Evolutionary conservation across 2,888 invertebrate genomes (phyloP), one percentile per base, ranked within the genome.

Genomic region (Brachyopa scutellaris): DNA sequence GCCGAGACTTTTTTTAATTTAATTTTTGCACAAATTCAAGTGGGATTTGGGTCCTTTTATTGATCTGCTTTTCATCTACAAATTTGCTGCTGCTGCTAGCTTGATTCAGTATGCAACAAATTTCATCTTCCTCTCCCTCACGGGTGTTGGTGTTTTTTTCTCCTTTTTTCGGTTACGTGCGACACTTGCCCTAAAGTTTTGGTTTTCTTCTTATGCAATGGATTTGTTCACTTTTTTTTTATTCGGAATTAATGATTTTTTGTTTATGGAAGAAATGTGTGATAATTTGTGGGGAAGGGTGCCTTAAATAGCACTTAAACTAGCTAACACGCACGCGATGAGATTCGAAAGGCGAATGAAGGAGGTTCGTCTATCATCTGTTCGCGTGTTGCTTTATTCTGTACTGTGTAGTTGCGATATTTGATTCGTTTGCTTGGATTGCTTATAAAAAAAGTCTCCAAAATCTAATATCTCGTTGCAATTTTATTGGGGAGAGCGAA

Each of bases 341-440:
- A 73, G 73, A 73, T 73, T 73, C 73, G 45, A 36, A 19, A 26
- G 53, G 21, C 40, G 49, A 66, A 57, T 74, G 64, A 11, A 9
- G 11, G 53, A 45, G 13, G 5, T 36, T 51, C n/a, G n/a, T n/a
- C n/a, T n/a, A n/a, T n/a, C n/a, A n/a, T n/a, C n/a, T n/a, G n/a
- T n/a, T n/a, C n/a, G n/a, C n/a, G n/a, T 9, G 49, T 49, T 36
- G 15, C 15, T 13, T n/a, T 26, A 6, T 6, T 38, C 45, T 42
- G 40, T 5, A 9, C 42, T 15, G 38, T 38, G 36, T 23, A 21
- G 13, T 7, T 42, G 13, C n/a, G n/a, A n/a, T n/a, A n/a, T 69
- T 45, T 15, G n/a, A 13, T 40, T 51, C 29, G 13, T 64, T 49
- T 49, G 5, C 5, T 53, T 33, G 31, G 33, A 15, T 42, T 33